These are phyloP conservation scores for Hozukius guyotensis DNA, from an alignment of 2,797 vertebrate genomes.

Conservation along the genomic window DNA sequence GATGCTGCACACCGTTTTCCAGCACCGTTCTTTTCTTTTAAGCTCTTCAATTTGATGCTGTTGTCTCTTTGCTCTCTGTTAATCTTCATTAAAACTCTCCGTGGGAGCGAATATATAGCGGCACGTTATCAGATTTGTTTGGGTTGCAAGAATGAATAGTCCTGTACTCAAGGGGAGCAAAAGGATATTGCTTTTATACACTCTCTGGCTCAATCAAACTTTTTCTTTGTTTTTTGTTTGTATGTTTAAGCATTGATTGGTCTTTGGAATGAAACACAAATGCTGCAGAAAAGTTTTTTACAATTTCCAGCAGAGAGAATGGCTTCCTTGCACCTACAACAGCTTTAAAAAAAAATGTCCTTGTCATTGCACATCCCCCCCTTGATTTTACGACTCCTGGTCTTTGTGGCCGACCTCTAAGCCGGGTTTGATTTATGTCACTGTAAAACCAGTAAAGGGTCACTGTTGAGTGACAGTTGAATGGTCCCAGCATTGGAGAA, in stretches of 20 bases:
- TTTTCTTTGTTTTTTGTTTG: background rate
- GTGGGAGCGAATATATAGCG: slow-evolving; percentile 8
- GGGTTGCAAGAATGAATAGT: background rate
- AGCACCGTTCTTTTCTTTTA: background rate
- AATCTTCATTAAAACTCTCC: slow-evolving; percentile 51
- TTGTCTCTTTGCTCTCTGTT: slow-evolving; percentile 35
- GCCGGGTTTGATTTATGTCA: background rate
- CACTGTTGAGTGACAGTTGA: background rate
- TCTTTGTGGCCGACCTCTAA: background rate
- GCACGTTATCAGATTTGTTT: slow-evolving; percentile 29
- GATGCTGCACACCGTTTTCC: slow-evolving; percentile 34
- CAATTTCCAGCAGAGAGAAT: background rate
- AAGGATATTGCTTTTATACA: slow-evolving; percentile 25
- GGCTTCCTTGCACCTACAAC: background rate
- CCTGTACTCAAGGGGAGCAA: background rate
- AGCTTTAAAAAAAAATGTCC: background rate
- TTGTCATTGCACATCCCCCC: background rate
- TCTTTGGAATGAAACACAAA: background rate
- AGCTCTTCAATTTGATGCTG: background rate
- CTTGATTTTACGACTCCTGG: background rate
- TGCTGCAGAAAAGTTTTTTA: background rate
- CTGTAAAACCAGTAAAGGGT: background rate
- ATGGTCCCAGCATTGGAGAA: background rate
- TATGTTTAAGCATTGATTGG: background rate
- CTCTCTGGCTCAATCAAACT: background rate